Base-by-base conservation (phyloP, 2,888 invertebrate species). In the Sericinus montela region DNA sequence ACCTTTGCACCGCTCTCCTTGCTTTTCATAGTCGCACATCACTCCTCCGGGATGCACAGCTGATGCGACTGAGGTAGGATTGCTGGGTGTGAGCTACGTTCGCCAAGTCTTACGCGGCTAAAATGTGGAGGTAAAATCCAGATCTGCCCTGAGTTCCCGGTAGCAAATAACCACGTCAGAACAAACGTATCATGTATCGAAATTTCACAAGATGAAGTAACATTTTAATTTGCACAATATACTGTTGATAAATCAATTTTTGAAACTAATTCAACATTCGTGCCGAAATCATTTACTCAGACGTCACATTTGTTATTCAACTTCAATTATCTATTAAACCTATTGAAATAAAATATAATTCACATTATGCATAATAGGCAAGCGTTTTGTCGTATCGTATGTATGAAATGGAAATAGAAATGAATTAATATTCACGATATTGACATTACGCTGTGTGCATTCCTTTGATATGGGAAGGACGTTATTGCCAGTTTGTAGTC, bases 391-490 rank as follows among this genome's bases (percentile, higher is more conserved):
- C 38, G 48, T 43, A 39, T 34, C 48, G 48, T 43, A 11, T n/a
- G 25, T 29, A 40, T 34, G 25, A 10, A 44, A 49, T 49, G 44
- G 44, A 49, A 8, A 29, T 25, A 28, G 7, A 39, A 34, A 44
- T 28, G 28, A 34, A 48, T 43, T 34, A 28, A 25, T 48, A 34
- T 48, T 28, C 15, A 43, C 48, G 28, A 40, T n/a, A 48, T n/a
- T 30, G 13, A 23, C 30, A 14, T 16, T 25, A 43, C 42, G 38
- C 7, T 25, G 42, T 10, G n/a, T 36, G 30, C 42, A 43, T 48
- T 48, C 42, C 36, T 29, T 8, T 34, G 14, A 9, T 29, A 30
- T 36, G 25, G 9, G 36, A 41, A 41, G 47, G 47, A 41, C 32
- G 37, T 10, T 16, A 2, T 19, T 19, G 5, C 19, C 19, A 19